A percentile compares a stretch with the other conserved stretches of the same genome.
Evolutionary conservation across 2,888 invertebrate genomes (phyloP).

Genomic region (Aporophyla lueneburgensis): DNA sequence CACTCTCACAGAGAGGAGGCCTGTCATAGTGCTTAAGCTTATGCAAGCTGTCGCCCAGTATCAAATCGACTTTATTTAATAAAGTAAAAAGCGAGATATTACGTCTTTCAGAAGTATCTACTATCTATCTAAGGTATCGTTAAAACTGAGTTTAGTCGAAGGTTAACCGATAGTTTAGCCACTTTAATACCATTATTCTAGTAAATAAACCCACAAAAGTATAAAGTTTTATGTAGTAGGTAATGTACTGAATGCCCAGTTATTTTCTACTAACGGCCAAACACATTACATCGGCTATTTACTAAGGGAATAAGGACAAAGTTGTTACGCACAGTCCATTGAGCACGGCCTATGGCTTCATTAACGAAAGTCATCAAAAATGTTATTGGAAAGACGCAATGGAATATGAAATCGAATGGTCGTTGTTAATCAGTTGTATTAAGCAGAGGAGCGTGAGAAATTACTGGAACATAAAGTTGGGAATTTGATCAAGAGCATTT

Average conservation of each 20-base stretch:
- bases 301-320: conserved; percentile 41
- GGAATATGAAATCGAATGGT: conserved; percentile 61
- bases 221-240: conserved; percentile 39
- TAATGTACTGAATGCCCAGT: conserved; percentile 35
- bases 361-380: conserved; percentile 60
- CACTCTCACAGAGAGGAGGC: no score
- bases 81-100: background rate
- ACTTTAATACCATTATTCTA: conserved; percentile 32
- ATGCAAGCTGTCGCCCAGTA: background rate
- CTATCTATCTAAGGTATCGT: background rate
- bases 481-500: background rate
- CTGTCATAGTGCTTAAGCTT: no score
- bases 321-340: conserved; percentile 48
- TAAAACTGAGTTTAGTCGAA: background rate
- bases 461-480: background rate
- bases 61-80: background rate
- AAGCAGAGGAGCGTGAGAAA: background rate
- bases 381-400: conserved; percentile 59
- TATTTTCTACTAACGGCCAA: conserved; percentile 55
- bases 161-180: background rate
- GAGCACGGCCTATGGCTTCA: conserved; percentile 54
- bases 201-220: conserved; percentile 42
- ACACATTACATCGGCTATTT: conserved; percentile 47
- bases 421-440: conserved; percentile 46
- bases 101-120: background rate